Evolutionary conservation across 2,113 vertebrate genomes (phyloP).

Genomic region (Nettapus auritus): DNA sequence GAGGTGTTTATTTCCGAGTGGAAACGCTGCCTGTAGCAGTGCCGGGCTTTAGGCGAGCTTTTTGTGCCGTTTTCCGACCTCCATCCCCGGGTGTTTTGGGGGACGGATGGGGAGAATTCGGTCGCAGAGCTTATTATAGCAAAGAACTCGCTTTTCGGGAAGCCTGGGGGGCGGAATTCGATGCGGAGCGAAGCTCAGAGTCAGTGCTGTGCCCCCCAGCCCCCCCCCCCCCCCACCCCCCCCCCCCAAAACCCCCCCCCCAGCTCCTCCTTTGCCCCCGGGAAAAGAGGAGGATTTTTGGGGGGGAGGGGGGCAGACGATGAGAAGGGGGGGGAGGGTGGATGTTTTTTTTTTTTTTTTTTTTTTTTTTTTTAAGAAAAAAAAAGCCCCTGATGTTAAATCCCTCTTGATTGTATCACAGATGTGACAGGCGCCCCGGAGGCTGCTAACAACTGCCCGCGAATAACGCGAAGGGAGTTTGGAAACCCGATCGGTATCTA

Average conservation of each 20-base stretch:
- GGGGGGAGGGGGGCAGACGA: rapidly evolving
- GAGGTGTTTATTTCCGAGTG: background rate
- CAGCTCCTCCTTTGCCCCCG: background rate
- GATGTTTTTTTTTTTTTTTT: too few relatives aligned
- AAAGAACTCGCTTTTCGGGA: rapidly evolving
- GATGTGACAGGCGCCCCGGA: conserved; percentile 70
- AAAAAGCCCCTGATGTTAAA: background rate
- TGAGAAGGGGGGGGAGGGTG: too few relatives aligned
- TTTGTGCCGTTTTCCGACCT: background rate
- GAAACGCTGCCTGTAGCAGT: background rate
- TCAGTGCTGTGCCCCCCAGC: background rate
- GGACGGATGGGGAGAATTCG: background rate
- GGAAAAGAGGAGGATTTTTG: background rate
- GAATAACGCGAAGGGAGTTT: background rate
- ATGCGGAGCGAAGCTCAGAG: background rate
- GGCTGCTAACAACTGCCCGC: conserved; percentile 60
- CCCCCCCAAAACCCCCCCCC: too few relatives aligned
- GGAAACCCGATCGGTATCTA: background rate
- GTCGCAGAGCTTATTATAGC: background rate
- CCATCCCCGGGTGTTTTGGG: background rate
- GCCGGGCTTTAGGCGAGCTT: background rate
- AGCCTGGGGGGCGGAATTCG: background rate
- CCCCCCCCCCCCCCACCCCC: too few relatives aligned
- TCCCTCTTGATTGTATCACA: conserved; percentile 24
- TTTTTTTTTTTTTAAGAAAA: background rate